Percentiles rank a stretch among this genome's conserved stretches.
These are phyloP conservation scores for Hydrocynus forskahlii DNA, from an alignment of 2,797 vertebrate species.

Conservation along the genomic window DNA sequence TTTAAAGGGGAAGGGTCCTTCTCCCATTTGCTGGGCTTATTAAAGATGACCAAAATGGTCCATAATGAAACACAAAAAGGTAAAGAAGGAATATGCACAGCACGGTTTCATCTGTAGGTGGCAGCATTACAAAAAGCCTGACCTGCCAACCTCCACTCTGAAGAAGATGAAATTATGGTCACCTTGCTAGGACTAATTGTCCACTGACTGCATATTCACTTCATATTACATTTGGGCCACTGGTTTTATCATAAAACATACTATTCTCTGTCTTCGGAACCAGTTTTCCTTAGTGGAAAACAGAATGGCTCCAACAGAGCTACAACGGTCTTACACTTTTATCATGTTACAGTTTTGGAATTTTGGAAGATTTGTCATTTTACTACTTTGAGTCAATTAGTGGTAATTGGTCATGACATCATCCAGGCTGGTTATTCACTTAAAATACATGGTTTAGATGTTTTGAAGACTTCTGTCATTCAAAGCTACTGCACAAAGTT, in stretches of 20 bases:
- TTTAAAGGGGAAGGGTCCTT: neutral
- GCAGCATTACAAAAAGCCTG: constrained; percentile 39
- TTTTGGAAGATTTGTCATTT: neutral
- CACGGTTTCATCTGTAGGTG: constrained; percentile 28
- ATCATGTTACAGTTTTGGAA: too few species aligned
- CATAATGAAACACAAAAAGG: neutral
- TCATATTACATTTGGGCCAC: neutral
- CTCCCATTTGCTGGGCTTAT: neutral
- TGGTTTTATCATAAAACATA: neutral
- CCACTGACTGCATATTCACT: neutral
- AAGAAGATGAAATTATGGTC: too few species aligned
- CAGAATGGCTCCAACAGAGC: neutral
- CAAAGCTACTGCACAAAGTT: neutral
- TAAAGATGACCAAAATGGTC: neutral
- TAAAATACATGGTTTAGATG: neutral
- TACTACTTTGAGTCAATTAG: neutral
- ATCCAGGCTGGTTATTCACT: neutral
- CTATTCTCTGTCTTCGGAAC: neutral
- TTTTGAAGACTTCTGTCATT: neutral
- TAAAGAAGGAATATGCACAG: neutral
- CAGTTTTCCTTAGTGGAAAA: neutral
- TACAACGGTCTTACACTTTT: too few species aligned
- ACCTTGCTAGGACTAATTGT: neutral
- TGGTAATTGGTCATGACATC: neutral
- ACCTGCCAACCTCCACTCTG: neutral